Evolutionary conservation across 2,888 invertebrate species (phyloP).

Genomic region (Drosophila bunnanda): DNA sequence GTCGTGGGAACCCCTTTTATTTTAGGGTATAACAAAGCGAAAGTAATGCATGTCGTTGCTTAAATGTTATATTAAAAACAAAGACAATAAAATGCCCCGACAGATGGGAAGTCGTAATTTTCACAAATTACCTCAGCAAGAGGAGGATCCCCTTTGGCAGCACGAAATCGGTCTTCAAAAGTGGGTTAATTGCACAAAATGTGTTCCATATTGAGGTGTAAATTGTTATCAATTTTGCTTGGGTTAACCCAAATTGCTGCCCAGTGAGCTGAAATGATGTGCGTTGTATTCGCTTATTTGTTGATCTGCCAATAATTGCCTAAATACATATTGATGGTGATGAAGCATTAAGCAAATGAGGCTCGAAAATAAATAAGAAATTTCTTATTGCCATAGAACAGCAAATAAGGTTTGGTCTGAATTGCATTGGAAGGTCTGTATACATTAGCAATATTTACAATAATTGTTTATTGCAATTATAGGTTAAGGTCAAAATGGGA

Average conservation of each 20-base stretch:
- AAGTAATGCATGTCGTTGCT: conserved; percentile 39
- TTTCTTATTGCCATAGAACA: conserved; percentile 10
- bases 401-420: not conserved
- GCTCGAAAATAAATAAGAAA: conserved; percentile 4
- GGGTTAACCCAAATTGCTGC: conserved; percentile 32
- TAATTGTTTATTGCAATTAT: not conserved
- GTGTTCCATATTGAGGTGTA: conserved; percentile 63
- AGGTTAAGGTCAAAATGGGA: not conserved
- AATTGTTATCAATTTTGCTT: conserved; percentile 63
- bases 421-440: not conserved
- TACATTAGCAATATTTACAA: not conserved
- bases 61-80: conserved; percentile 47
- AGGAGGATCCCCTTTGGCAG: conserved; percentile 23
- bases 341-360: conserved; percentile 76
- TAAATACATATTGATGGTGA: conserved; percentile 5
- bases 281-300: conserved; percentile 18
- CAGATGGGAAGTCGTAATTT: conserved; percentile 62
- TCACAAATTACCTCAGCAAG: conserved; percentile 58
- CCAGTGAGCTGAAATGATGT: conserved; percentile 41
- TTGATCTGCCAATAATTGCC: conserved; percentile 35
- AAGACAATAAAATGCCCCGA: conserved; percentile 62
- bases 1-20: not conserved
- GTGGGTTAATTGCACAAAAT: conserved; percentile 63
- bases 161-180: conserved; percentile 27
- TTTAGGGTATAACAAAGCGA: conserved; percentile 37